Base-by-base conservation (phyloP, 2,888 invertebrate genomes). In the Eupithecia subumbrata region DNA sequence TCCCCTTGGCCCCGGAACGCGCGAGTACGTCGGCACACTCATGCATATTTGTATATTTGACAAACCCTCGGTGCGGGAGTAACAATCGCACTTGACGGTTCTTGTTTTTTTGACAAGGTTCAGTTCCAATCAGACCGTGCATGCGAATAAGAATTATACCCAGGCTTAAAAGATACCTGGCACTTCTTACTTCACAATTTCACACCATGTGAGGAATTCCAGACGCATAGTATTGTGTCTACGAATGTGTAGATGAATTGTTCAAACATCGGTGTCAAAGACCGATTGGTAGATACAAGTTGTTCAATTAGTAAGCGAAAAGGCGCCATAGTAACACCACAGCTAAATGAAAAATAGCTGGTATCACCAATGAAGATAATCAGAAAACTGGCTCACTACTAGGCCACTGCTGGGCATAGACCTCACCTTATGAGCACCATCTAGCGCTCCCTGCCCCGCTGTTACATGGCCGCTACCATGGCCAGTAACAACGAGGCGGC, bases 191-290 rank as follows among this genome's bases (percentile, higher is more conserved):
- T 52, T 52, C n/a, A 66, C 11, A n/a, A 67, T 22, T 40, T 40
- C 40, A 25, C 25, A 45, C 25, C 68, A 68, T 67, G 2, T 14
- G 40, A 37, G 22, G 67, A 25, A 22, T 67, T 25, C n/a, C 22
- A 40, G 43, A 68, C 25, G 22, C 12, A 43, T 16, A 45, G n/a
- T 8, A 43, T 40, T 22, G 34, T 34, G 68, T 68, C 40, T 37
- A 67, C n/a, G 37, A 66, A 67, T 67, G 68, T 68, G 43, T 68
- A n/a, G 43, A 68, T 68, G 43, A 40, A 83, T 87, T 88, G 86
- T 86, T 83, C 86, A 91, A 91, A 90, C 86, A 89, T 84, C 81
- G 81, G 87, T 90, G 93, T 93, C 93, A 92, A 92, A 92, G 92
- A 93, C 92, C 93, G 91, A 92, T 68, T 68, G 68, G 43, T 90